Evolutionary conservation across 2,888 invertebrate genomes (phyloP).

Genomic region (Leptopilina myrica): DNA sequence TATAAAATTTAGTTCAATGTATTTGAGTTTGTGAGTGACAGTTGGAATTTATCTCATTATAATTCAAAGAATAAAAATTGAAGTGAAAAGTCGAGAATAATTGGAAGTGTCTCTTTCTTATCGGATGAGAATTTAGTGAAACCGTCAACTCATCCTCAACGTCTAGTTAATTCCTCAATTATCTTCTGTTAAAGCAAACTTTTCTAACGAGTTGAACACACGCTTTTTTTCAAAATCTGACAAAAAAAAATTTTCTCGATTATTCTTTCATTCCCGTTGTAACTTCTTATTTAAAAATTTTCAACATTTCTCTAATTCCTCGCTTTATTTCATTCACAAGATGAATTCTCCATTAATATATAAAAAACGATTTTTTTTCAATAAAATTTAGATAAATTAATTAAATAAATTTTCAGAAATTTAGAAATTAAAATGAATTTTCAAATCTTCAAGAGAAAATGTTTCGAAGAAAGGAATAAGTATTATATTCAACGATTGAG

Average conservation of each 20-base stretch:
- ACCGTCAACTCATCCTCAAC: conserved; percentile 51
- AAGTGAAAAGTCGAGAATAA: conserved; percentile 51
- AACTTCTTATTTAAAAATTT: too few relatives aligned
- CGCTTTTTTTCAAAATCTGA: background rate
- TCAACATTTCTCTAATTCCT: too few relatives aligned
- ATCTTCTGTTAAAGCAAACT: conserved; percentile 50
- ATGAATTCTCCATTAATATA: too few relatives aligned
- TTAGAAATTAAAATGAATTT: background rate
- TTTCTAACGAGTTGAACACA: conserved; percentile 40
- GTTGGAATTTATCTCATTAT: conserved; percentile 5
- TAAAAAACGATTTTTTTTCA: background rate
- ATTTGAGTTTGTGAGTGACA: background rate
- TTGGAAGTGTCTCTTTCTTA: conserved; percentile 52
- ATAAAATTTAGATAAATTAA: background rate
- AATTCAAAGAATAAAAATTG: conserved; percentile 44
- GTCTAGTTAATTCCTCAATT: conserved; percentile 55
- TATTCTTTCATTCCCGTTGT: background rate
- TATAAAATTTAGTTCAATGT: too few relatives aligned
- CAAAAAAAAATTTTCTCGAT: background rate
- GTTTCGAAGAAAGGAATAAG: background rate
- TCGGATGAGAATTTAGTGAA: conserved; percentile 50
- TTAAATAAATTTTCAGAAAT: too few relatives aligned
- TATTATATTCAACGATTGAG: conserved; percentile 1
- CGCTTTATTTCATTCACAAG: background rate
- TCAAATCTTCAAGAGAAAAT: background rate